Evolutionary conservation across 64 coral and sea anemone species (phyloP), one percentile per base, ranked within the genome.

Genomic region (Actinia equina): DNA sequence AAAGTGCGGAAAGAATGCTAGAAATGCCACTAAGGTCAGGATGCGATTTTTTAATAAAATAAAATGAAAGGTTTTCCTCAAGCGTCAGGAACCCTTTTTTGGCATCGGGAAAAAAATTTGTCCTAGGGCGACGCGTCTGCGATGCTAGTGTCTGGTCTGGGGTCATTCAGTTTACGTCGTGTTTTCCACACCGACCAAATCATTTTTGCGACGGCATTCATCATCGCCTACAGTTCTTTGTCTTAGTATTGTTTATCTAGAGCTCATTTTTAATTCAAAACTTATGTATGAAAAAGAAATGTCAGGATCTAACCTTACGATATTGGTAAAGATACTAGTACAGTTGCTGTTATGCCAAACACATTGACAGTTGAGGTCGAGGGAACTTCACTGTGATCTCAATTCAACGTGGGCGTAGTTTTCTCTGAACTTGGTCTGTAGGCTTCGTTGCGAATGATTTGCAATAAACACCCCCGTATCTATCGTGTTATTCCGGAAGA

Each of bases 291-390:
- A 41, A 74, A 74, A 74, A 74, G 10, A 74, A 74, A 37, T 9
- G 69, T 10, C 23, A 14, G 26, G 26, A 42, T 26, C 22, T 74
- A 74, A 15, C 69, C 69, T 74, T 15, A 14, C 4, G 25, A 26
- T 26, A 41, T 15, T 11, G 37, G n/a, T 37, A 17, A 9, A 7
- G 14, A 74, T 74, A 30, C 27, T 8, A 74, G 37, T 41, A 74
- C 27, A 56, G 54, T 1, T 56, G 26, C 13, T 74, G 27, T 74
- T 74, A 74, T 74, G 69, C 69, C 69, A 74, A 74, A 74, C 69
- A 74, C 41, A 74, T 71, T 71, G 67, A 71, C 30, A 71, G 67
- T 23, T 71, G 26, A 74, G 69, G 69, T 74, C 69, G 69, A 37
- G 13, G 23, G 23, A 37, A 37, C 41, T 67, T 74, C 27, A 74